Evolutionary conservation across 2,113 vertebrate species (phyloP), one percentile per base, ranked within the genome.

Genomic region (Eclectus roratus): DNA sequence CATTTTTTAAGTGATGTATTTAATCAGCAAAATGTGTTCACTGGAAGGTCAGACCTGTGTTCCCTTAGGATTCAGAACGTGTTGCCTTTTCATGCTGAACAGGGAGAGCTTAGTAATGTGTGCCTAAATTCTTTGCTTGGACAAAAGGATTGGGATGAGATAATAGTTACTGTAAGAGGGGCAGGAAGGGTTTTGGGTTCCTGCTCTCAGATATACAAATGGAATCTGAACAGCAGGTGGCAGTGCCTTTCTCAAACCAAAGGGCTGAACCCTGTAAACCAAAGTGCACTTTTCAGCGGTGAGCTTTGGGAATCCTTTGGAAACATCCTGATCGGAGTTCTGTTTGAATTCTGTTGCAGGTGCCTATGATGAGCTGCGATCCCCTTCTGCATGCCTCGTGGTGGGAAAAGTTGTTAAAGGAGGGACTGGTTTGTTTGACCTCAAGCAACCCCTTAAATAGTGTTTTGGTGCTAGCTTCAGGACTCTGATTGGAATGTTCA

Each of bases 401-500:
- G 98, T 99, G 3, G 99, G 99, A 21, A 99, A 99, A 80, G 98
- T 99, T 5, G 99, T 99, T 55, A 99, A 97, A 97, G 99, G 99
- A 49, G 99, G 99, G 58, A 99, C 99, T 1, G 99, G 99, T 43
- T 98, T 99, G 69, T 99, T 99, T 90, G 99, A 99, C 46, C 98
- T 99, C 77, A 99, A 99, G 82, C 99, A 99, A 64, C 99, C 99
- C 10, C 98, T 99, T 82, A 97, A 97, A 52, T 99, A 98, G 82
- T 4, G 8, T 27, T 80, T 31, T 33, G 43, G 21, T n/a, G 69
- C 7, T 6, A 18, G 37, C 24, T 43, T 14, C 7, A 44, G 83
- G 50, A 55, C 43, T 80, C 14, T 35, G 69, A 23, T 9, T 15
- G 20, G 69, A 55, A 29, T 23, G 27, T n/a, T 80, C 65, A 17